Evolutionary conservation across 2,113 vertebrate genomes (phyloP).

Genomic region (Tretioscincus oriximinensis): DNA sequence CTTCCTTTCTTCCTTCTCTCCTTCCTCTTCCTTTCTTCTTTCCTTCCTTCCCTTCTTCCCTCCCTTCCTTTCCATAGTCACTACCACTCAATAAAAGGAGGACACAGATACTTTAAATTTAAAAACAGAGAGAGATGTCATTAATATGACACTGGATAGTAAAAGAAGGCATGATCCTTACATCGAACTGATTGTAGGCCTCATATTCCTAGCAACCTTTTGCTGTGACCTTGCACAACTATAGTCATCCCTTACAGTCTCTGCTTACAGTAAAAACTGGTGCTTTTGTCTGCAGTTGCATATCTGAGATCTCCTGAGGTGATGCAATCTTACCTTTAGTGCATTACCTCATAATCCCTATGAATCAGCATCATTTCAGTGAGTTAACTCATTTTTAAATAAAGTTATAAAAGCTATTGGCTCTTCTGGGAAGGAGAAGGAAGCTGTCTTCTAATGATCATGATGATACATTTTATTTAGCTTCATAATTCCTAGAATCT

Average conservation of each 20-base stretch:
- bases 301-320: slow-evolving; percentile 63
- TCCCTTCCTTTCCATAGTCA: not conserved
- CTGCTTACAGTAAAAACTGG: slow-evolving; percentile 71
- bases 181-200: not conserved
- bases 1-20: not conserved
- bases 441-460: slow-evolving; percentile 30
- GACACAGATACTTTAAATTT: not conserved
- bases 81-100: not conserved
- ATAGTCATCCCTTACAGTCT: slow-evolving; percentile 47
- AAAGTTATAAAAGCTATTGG: slow-evolving; percentile 49
- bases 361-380: slow-evolving; percentile 78
- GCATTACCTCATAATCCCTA: slow-evolving; percentile 72
- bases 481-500: slow-evolving; percentile 29
- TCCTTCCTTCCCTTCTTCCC: not conserved
- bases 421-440: slow-evolving; percentile 52
- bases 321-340: slow-evolving; percentile 68
- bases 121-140: not conserved
- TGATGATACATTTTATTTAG: slow-evolving; percentile 37
- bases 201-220: slow-evolving; percentile 30
- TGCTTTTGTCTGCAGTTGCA: slow-evolving; percentile 64
- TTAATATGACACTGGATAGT: not conserved
- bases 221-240: slow-evolving; percentile 11
- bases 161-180: not conserved
- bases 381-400: slow-evolving; percentile 76
- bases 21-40: not conserved